phyloP scores from a whole-genome alignment of 2,797 vertebrate genomes.

The Amblyraja radiata region DNA sequence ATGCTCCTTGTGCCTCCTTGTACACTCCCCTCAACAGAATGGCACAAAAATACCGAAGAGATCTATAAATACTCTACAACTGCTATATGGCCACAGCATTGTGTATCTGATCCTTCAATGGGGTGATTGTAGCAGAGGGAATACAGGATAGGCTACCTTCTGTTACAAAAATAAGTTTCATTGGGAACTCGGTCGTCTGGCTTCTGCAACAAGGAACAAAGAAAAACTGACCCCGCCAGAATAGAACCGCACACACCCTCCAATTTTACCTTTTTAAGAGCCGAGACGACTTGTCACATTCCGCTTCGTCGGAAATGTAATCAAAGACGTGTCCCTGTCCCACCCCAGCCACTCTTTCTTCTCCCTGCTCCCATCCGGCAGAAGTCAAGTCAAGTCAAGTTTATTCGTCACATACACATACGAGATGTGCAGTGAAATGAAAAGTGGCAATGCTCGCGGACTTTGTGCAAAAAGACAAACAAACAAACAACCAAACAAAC shows the following conservation, averaged over 20 bases:
- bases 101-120: neutral
- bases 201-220: neutral
- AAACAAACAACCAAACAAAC: too few species aligned
- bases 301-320: too few species aligned
- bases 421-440: too few species aligned
- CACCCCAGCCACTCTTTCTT: too few species aligned
- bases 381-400: too few species aligned
- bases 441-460: too few species aligned
- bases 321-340: too few species aligned
- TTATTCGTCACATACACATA: too few species aligned
- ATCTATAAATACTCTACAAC: neutral
- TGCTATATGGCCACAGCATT: neutral
- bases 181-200: neutral
- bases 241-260: neutral
- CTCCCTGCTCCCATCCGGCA: too few species aligned
- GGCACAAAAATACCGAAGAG: neutral
- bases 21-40: neutral
- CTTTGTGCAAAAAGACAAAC: too few species aligned
- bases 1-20: too few species aligned
- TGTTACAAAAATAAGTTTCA: conserved; percentile 5
- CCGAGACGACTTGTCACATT: too few species aligned
- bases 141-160: neutral
- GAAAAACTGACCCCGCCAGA: neutral
- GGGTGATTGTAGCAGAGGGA: conserved; percentile 3
- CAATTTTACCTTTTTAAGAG: neutral